These are phyloP conservation scores for Drosophila subobscura DNA, from an alignment of 1,140 invertebrate species.

Conservation along the genomic window DNA sequence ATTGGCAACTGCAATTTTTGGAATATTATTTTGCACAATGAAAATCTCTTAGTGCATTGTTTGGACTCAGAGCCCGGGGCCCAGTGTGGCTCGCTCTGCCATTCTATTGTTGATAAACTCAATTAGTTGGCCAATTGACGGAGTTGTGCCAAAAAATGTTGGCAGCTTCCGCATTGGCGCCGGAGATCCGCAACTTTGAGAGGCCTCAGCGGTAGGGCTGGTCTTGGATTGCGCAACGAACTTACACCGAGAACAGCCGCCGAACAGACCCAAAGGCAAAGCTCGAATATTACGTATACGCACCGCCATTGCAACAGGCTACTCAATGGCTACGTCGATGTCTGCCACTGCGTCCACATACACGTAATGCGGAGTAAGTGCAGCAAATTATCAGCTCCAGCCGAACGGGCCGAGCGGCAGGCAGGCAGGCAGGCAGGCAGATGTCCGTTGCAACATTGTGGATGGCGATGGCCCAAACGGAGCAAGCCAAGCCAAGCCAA, in stretches of 20 bases:
- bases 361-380: conserved; percentile 70
- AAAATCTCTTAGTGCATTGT: conserved; percentile 25
- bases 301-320: conserved; percentile 58
- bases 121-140: conserved; percentile 64
- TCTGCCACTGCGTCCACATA: conserved; percentile 36
- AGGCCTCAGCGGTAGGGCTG: neutral
- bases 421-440: conserved; percentile 37
- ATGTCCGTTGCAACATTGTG: conserved; percentile 73
- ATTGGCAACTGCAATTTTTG: conserved; percentile 3
- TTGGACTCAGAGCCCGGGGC: neutral
- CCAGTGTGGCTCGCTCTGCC: neutral
- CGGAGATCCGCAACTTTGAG: neutral
- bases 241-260: conserved; percentile 21
- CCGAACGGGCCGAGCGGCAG: conserved; percentile 10
- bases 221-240: conserved; percentile 14
- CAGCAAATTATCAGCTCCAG: conserved; percentile 74
- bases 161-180: conserved; percentile 30
- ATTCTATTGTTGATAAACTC: conserved; percentile 69
- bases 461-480: conserved; percentile 25
- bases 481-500: conserved; percentile 45
- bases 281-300: conserved; percentile 73
- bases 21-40: conserved; percentile 2
- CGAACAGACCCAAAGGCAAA: conserved; percentile 3
- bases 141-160: conserved; percentile 44
- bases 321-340: conserved; percentile 43